These are phyloP conservation scores for Drosophila lacicola DNA, from an alignment of 2,888 invertebrate genomes.

Conservation along the genomic window DNA sequence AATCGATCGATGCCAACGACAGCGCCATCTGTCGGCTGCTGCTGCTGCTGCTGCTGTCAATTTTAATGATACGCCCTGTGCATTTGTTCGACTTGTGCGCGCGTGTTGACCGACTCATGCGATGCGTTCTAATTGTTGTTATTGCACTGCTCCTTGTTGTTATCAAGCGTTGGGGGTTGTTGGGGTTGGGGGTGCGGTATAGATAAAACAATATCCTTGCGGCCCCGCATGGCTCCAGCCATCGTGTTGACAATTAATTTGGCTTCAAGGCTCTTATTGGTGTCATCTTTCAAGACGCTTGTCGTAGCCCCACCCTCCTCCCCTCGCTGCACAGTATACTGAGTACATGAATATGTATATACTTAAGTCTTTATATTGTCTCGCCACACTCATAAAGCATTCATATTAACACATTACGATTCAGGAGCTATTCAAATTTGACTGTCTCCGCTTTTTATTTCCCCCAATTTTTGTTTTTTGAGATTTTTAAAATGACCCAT, in stretches of 20 bases:
- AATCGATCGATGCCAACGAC: slow-evolving; percentile 40
- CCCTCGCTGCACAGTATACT: neutral
- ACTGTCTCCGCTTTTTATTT: neutral
- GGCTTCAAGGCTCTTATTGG: slow-evolving; percentile 64
- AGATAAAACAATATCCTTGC: slow-evolving; percentile 60
- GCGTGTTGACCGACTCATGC: slow-evolving; percentile 33
- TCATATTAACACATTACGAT: neutral
- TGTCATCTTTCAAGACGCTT: slow-evolving; percentile 60
- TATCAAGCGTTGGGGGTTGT: slow-evolving; percentile 5
- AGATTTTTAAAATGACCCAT: too few relatives aligned
- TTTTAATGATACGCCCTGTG: slow-evolving; percentile 66
- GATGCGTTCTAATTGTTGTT: neutral
- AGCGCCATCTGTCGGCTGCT: slow-evolving; percentile 63
- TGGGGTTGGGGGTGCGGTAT: slow-evolving; percentile 6
- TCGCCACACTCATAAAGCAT: neutral
- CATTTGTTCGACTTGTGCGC: slow-evolving; percentile 46
- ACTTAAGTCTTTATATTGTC: slow-evolving; percentile 30
- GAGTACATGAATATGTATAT: slow-evolving; percentile 45
- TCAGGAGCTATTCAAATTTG: slow-evolving; percentile 1
- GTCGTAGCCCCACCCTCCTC: slow-evolving; percentile 12
- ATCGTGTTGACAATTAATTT: slow-evolving; percentile 76
- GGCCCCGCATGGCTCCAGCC: slow-evolving; percentile 51
- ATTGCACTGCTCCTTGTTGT: neutral
- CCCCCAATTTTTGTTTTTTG: too few relatives aligned
- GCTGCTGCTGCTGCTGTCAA: slow-evolving; percentile 63